Evolutionary conservation across 2,113 vertebrate species (phyloP).

Genomic region (Sarotherodon lohbergeri): DNA sequence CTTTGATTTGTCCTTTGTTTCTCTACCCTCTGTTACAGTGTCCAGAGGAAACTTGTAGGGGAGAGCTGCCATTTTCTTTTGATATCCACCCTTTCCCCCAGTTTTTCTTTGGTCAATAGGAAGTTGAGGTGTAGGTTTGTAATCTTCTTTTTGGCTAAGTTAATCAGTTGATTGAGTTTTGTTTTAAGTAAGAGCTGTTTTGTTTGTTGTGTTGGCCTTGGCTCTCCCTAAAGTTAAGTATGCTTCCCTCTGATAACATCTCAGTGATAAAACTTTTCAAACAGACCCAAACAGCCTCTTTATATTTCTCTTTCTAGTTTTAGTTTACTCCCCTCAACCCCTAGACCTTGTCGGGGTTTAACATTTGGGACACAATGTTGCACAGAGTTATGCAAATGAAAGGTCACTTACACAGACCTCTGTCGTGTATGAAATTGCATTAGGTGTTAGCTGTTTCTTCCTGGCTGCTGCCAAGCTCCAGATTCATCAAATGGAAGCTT

Average conservation of each 20-base stretch:
- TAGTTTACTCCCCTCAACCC: not conserved
- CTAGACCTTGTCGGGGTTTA: not conserved
- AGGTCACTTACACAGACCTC: conserved; percentile 38
- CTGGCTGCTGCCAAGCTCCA: conserved; percentile 26
- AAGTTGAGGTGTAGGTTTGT: not conserved
- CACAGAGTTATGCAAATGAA: not conserved
- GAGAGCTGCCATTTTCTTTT: not conserved
- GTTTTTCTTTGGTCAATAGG: not conserved
- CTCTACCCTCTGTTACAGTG: not conserved
- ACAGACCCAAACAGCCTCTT: not conserved
- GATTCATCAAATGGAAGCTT: conserved; percentile 51
- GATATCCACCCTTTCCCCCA: not conserved
- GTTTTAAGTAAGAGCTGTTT: not conserved
- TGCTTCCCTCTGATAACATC: not conserved
- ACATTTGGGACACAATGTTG: not conserved
- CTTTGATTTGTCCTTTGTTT: not conserved
- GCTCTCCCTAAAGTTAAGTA: not conserved
- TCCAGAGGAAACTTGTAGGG: not conserved
- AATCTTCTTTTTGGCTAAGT: not conserved
- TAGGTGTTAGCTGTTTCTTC: conserved; percentile 49
- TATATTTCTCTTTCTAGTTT: not conserved
- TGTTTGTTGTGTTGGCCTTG: not conserved
- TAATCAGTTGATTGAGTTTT: not conserved
- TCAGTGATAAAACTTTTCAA: not conserved
- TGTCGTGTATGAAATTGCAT: conserved; percentile 60